Evolutionary conservation across 2,113 vertebrate species (phyloP).

Genomic region (Tamias sibiricus): DNA sequence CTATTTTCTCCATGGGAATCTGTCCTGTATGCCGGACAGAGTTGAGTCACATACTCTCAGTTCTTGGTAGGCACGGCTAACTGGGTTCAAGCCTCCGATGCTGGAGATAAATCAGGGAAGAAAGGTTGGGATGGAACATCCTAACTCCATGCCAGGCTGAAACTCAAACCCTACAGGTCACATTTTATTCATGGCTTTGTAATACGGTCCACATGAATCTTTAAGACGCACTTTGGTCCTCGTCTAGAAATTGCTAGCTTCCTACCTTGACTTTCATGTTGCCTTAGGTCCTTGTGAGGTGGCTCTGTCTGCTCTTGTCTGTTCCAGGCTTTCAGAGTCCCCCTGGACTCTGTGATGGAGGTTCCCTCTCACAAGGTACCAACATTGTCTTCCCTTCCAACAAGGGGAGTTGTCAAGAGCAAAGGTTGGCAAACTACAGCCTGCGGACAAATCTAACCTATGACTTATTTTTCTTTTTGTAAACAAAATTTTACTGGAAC

Average conservation of each 20-base stretch:
- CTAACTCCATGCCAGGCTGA: background rate
- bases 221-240: background rate
- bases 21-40: background rate
- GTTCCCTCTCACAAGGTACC: background rate
- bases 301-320: background rate
- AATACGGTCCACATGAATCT: background rate
- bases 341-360: background rate
- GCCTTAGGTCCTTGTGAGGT: background rate
- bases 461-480: background rate
- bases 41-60: background rate
- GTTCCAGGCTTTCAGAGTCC: no score
- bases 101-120: background rate
- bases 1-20: background rate
- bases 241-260: background rate
- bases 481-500: slow-evolving; percentile 27
- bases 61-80: background rate
- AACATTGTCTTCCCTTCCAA: background rate
- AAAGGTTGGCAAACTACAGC: background rate
- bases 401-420: background rate
- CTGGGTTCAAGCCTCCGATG: background rate
- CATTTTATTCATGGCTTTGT: background rate
- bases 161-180: background rate
- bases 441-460: background rate
- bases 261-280: background rate
- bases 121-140: rapidly evolving